Base-by-base conservation (phyloP, 2,113 vertebrate genomes). In the Dasyurus viverrinus region DNA sequence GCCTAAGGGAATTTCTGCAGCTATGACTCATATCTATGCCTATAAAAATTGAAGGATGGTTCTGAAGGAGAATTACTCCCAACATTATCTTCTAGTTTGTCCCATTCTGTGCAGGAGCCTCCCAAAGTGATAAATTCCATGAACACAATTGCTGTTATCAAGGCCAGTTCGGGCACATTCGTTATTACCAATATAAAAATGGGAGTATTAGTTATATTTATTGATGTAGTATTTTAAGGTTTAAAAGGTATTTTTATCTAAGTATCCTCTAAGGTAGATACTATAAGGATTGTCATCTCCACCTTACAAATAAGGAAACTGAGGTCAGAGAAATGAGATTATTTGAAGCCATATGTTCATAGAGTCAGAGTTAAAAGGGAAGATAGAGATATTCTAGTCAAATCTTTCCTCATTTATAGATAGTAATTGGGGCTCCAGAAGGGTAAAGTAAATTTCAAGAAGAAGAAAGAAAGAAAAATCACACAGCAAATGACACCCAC, bases 201-300 rank as follows among this genome's bases (percentile, higher is more conserved):
- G 95, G 95, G 89, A 96, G 93, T 96, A 76, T 96, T 95, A 90
- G 25, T 93, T 97, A 90, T 89, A 93, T 95, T 95, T 96, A 93
- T 95, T 94, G n/a, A 42, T 84, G 11, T 76, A 76, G 36, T 84
- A 84, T 84, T 84, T 84, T 84, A 84, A 84, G 68, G 19, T 42
- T 42, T 84, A 84, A 84, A 84, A 42, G 12, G 0, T 42, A 84
- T 23, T 84, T 84, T 84, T n/a, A 84, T 42, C 19, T 84, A 19
- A 22, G 2, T 22, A 8, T 42, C 6, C 19, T 42, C 36, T 84
- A 2, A 16, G 68, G 36, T 22, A 84, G n/a, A 19, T 8, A 76
- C 36, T 68, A 42, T 23, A 84, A 8, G 7, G n/a, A 42, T 42
- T 42, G 2, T 22, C n/a, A 84, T 84, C 7, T 7, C 16, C 6